Evolutionary conservation across 2,113 vertebrate genomes (phyloP).

Genomic region (Psettodes erumei): DNA sequence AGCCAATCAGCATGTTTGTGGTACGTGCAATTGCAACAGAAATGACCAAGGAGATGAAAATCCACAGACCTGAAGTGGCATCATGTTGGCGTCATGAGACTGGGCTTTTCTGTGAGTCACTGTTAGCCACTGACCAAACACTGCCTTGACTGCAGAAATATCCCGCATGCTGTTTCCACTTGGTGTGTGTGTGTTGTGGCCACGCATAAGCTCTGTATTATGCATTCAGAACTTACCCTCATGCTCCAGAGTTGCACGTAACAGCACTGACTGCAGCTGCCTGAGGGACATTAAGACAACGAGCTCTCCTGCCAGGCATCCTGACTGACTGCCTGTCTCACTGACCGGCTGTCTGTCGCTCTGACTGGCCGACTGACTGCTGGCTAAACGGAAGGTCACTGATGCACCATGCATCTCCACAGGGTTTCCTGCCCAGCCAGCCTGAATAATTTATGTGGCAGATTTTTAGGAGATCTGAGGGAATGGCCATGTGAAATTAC

Average conservation of each 20-base stretch:
- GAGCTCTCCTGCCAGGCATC: constrained; percentile 22
- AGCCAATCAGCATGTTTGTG: neutral
- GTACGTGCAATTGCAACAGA: constrained; percentile 5
- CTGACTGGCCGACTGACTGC: constrained; percentile 59
- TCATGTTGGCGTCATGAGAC: neutral
- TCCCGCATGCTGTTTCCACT: constrained; percentile 20
- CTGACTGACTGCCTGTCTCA: constrained; percentile 30
- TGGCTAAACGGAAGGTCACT: constrained; percentile 68
- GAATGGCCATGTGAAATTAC: constrained; percentile 72
- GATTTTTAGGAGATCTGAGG: constrained; percentile 76
- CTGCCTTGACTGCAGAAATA: constrained; percentile 39
- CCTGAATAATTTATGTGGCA: constrained; percentile 77
- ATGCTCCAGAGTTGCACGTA: constrained; percentile 14
- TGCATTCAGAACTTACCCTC: constrained; percentile 15
- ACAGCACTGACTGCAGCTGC: constrained; percentile 38
- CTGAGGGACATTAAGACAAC: constrained; percentile 32
- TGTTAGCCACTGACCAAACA: constrained; percentile 15
- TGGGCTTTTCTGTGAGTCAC: neutral
- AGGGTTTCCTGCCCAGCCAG: constrained; percentile 55
- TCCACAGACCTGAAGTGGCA: neutral
- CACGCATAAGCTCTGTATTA: constrained; percentile 18
- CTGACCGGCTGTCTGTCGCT: constrained; percentile 15
- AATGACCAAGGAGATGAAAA: constrained; percentile 35
- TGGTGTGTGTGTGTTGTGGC: neutral
- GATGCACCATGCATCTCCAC: constrained; percentile 58